A percentile compares a stretch with the other conserved stretches of the same genome.
These are phyloP conservation scores for Eumacrocentrus americanus DNA, from an alignment of 2,888 invertebrate species.

Conservation along the genomic window DNA sequence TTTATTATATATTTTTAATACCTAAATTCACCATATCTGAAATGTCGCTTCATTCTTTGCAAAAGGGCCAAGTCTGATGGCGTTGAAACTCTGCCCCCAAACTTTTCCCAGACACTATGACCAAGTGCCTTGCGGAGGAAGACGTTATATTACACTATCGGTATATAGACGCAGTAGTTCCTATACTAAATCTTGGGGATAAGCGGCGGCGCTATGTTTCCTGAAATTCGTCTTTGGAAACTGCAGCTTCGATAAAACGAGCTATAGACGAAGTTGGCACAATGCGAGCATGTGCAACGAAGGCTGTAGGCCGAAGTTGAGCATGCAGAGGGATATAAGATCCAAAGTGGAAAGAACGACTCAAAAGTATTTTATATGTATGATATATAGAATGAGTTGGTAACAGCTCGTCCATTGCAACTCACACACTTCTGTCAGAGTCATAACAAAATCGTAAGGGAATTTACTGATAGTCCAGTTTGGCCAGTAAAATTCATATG, in stretches of 20 bases:
- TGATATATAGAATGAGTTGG: slow-evolving; percentile 5
- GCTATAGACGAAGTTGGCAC: slow-evolving; percentile 18
- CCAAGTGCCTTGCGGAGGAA: slow-evolving; percentile 5
- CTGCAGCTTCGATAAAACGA: slow-evolving; percentile 20
- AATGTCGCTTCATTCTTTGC: neutral
- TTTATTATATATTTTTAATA: neutral
- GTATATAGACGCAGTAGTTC: slow-evolving; percentile 3
- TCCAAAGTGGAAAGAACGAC: neutral
- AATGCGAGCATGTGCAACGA: slow-evolving; percentile 2
- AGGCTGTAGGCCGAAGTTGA: neutral
- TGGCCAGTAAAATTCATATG: neutral
- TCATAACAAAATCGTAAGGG: slow-evolving; percentile 11
- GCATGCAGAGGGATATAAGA: neutral
- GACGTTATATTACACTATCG: slow-evolving; percentile 11
- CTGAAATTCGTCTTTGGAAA: slow-evolving; percentile 23
- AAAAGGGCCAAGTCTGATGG: neutral
- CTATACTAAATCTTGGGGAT: slow-evolving; percentile 13
- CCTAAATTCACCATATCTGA: neutral
- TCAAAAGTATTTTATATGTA: slow-evolving; percentile 1
- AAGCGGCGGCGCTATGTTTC: neutral
- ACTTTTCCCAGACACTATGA: slow-evolving; percentile 5
- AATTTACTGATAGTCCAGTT: neutral
- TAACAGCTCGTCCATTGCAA: neutral
- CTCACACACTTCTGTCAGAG: neutral
- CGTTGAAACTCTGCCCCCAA: neutral